Evolutionary conservation across 1,140 invertebrate genomes (phyloP).

Genomic region (Bombus waltoni): DNA sequence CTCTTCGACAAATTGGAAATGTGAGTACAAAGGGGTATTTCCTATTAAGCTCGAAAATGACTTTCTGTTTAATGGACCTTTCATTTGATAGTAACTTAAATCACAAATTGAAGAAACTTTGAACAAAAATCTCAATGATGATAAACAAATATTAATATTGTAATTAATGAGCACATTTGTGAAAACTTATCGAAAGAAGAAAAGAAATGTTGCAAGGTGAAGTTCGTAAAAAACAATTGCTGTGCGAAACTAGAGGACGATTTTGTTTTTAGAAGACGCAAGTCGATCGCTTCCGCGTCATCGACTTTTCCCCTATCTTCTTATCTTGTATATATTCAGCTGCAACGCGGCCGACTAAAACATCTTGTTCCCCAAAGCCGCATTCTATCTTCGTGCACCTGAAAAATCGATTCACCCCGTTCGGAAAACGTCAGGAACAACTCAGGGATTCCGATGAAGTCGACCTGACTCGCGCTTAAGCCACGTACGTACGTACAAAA

Average conservation of each 20-base stretch:
- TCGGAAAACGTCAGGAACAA: background rate
- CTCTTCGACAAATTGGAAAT: no score
- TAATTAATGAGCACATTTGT: no score
- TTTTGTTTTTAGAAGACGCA: background rate
- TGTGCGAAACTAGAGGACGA: no score
- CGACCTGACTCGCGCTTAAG: background rate
- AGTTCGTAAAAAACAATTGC: no score
- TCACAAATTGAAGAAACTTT: background rate
- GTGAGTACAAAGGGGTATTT: background rate
- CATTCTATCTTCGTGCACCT: background rate
- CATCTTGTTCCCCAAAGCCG: background rate
- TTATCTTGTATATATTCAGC: slow-evolving; percentile 42
- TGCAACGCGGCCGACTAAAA: slow-evolving; percentile 13
- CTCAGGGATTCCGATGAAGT: background rate
- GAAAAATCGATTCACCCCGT: background rate
- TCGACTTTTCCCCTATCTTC: background rate
- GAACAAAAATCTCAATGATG: no score
- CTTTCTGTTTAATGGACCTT: background rate
- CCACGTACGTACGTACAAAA: background rate
- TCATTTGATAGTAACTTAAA: background rate
- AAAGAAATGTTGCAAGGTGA: no score
- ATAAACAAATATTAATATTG: no score
- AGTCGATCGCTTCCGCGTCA: background rate
- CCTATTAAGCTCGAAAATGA: background rate
- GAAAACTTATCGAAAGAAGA: no score